phyloP scores from a whole-genome alignment of 2,113 vertebrate species.

The Sinocyclocheilus anshuiensis region DNA sequence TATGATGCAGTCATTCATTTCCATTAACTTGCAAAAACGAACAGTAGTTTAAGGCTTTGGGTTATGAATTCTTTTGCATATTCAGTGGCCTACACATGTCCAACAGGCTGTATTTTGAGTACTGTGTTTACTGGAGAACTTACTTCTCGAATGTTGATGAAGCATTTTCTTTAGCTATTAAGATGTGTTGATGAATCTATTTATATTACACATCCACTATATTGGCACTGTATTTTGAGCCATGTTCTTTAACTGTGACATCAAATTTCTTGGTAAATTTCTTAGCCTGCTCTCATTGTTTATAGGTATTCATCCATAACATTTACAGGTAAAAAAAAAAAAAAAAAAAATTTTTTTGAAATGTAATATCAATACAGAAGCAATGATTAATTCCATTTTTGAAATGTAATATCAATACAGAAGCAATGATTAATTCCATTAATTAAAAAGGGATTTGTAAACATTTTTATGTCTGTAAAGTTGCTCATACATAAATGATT shows the following conservation, averaged over 20 bases:
- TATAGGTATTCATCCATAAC: too few relatives aligned
- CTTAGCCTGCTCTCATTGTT: too few relatives aligned
- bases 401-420: neutral
- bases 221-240: neutral
- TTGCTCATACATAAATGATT: neutral
- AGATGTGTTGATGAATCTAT: neutral
- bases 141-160: neutral
- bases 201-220: neutral
- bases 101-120: neutral
- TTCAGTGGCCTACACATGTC: neutral
- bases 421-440: neutral
- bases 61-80: neutral
- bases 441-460: neutral
- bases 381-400: neutral
- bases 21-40: slow-evolving; percentile 16
- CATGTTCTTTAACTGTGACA: too few relatives aligned
- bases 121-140: neutral
- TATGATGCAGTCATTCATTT: slow-evolving; percentile 36
- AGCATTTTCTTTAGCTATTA: neutral
- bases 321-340: too few relatives aligned
- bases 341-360: neutral
- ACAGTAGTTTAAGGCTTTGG: neutral
- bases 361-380: neutral
- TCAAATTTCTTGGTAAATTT: too few relatives aligned
- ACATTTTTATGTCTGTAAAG: neutral